Percentiles rank a stretch among this genome's conserved stretches.
Evolutionary conservation across 2,113 vertebrate species (phyloP).

Genomic region (Sisor rabdophorus): DNA sequence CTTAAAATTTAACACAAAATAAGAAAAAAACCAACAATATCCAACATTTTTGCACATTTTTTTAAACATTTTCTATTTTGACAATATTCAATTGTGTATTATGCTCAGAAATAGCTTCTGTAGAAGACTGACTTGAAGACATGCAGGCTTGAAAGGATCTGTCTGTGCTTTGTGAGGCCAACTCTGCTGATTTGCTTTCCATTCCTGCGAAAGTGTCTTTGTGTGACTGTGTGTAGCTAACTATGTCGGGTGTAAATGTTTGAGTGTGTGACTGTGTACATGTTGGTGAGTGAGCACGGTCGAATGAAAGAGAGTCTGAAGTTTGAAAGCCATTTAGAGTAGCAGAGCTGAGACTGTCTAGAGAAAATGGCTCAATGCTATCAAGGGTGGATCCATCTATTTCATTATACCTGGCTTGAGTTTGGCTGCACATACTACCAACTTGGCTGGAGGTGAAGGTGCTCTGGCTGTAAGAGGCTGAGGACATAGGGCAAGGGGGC

Average conservation of each 20-base stretch:
- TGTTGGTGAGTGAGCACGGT: slow-evolving; percentile 51
- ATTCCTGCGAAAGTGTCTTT: slow-evolving; percentile 54
- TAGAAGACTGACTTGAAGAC: slow-evolving; percentile 44
- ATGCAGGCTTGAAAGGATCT: slow-evolving; percentile 59
- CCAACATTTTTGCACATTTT: neutral
- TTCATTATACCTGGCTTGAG: slow-evolving; percentile 58
- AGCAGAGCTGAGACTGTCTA: slow-evolving; percentile 60
- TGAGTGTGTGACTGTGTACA: slow-evolving; percentile 61
- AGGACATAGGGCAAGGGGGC: slow-evolving; percentile 60
- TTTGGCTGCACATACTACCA: slow-evolving; percentile 63
- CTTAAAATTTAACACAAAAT: slow-evolving; percentile 3
- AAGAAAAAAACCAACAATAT: neutral
- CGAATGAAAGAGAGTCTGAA: slow-evolving; percentile 55
- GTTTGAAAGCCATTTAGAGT: slow-evolving; percentile 65
- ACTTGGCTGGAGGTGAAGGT: slow-evolving; percentile 53
- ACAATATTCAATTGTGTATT: slow-evolving; percentile 63
- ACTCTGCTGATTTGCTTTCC: slow-evolving; percentile 57
- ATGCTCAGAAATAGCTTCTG: slow-evolving; percentile 46
- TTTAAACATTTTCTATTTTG: slow-evolving; percentile 69
- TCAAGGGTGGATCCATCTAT: slow-evolving; percentile 59
- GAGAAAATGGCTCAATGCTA: slow-evolving; percentile 63
- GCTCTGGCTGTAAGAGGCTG: slow-evolving; percentile 65
- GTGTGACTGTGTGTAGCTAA: slow-evolving; percentile 53
- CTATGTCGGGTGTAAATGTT: slow-evolving; percentile 45
- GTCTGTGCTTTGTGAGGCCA: slow-evolving; percentile 52